phyloP scores from a whole-genome alignment of 2,888 invertebrate species.

The Volucella inflata region DNA sequence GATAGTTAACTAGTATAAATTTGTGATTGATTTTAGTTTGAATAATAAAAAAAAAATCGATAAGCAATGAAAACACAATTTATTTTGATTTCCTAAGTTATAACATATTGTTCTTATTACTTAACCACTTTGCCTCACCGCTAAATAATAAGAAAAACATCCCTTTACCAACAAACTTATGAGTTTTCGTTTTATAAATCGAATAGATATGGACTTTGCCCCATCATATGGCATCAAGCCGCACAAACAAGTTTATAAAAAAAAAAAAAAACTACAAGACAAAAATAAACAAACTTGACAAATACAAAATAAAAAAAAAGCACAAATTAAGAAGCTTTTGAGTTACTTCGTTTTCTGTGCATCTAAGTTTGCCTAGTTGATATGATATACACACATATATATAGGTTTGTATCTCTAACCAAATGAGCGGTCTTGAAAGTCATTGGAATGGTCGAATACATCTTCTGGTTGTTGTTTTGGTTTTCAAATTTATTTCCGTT shows the following conservation, averaged over 20 bases:
- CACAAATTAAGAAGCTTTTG: slow-evolving; percentile 29
- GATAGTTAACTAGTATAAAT: no score
- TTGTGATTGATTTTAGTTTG: no score
- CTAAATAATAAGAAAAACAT: slow-evolving; percentile 19
- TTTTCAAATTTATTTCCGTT: slow-evolving; percentile 9
- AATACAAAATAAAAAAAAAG: slow-evolving; percentile 1
- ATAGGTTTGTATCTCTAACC: no score
- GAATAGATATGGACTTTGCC: slow-evolving; percentile 49
- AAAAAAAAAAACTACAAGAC: slow-evolving; percentile 15
- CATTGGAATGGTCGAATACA: slow-evolving; percentile 36
- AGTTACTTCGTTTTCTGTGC: slow-evolving; percentile 9
- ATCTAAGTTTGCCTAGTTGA: slow-evolving; percentile 5
- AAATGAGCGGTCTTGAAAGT: slow-evolving; percentile 47
- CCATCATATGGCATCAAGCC: slow-evolving; percentile 23
- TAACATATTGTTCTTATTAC: slow-evolving; percentile 3
- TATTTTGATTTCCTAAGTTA: slow-evolving; percentile 31
- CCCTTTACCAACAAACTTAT: not conserved
- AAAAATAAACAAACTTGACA: slow-evolving; percentile 40
- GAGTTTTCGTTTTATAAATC: slow-evolving; percentile 23
- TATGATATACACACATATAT: no score
- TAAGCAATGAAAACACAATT: slow-evolving; percentile 42
- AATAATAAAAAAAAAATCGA: slow-evolving; percentile 3
- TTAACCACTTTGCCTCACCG: slow-evolving; percentile 3
- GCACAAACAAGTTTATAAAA: slow-evolving; percentile 18
- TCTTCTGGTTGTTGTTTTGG: slow-evolving; percentile 9